Percentiles rank a stretch among this genome's conserved stretches.
Conservation (phyloP, 2,113 vertebrate genomes). For the Macaca nemestrina region DNA sequence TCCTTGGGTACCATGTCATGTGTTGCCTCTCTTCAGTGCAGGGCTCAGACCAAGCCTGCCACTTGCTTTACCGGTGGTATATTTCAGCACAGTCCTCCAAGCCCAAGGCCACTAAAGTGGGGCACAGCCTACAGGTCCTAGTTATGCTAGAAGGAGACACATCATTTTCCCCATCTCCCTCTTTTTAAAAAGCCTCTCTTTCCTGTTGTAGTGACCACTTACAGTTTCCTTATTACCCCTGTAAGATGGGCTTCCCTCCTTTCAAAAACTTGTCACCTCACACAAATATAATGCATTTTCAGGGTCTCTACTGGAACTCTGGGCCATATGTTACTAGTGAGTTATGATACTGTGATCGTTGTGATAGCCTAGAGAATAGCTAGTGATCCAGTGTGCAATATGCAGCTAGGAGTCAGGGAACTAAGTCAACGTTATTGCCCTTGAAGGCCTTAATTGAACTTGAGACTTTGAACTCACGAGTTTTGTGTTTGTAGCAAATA, state of each 20-base stretch:
- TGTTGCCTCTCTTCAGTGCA: not conserved
- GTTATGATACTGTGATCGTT: too few relatives aligned
- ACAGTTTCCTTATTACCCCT: not conserved
- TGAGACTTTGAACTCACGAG: not conserved
- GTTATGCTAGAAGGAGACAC: not conserved
- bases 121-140: not conserved
- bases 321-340: not conserved
- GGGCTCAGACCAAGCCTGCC: not conserved
- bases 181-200: not conserved
- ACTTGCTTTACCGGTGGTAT: fast-evolving
- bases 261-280: not conserved
- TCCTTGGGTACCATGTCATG: too few relatives aligned
- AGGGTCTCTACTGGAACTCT: not conserved
- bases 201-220: not conserved
- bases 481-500: slow-evolving; percentile 34
- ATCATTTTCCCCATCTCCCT: not conserved
- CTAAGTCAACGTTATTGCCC: not conserved
- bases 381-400: not conserved
- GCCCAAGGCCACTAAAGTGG: not conserved
- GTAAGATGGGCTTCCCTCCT: not conserved
- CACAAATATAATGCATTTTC: not conserved
- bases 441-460: not conserved
- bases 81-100: not conserved
- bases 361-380: not conserved
- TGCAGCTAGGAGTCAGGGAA: not conserved